These are phyloP conservation scores for Synanceia verrucosa DNA, from an alignment of 2,797 vertebrate genomes.

Conservation along the genomic window DNA sequence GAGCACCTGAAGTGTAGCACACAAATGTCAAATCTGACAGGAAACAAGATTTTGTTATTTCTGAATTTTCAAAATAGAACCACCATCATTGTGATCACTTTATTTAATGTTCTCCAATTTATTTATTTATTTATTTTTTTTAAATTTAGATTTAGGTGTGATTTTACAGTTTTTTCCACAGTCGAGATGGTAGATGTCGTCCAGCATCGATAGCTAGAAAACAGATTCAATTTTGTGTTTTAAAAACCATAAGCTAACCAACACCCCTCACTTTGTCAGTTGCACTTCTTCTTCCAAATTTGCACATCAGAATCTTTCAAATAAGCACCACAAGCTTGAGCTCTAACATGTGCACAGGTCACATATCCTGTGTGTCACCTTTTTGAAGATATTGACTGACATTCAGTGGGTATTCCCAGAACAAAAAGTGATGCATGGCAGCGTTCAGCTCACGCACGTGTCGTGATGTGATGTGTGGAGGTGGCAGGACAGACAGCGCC, in stretches of 20 bases:
- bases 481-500: constrained; percentile 49
- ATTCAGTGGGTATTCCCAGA: constrained; percentile 54
- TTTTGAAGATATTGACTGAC: constrained; percentile 63
- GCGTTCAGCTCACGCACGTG: constrained; percentile 51
- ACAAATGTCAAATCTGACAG: constrained; percentile 44
- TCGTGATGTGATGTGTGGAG: constrained; percentile 46
- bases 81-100: background rate
- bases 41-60: constrained; percentile 32
- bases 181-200: constrained; percentile 1
- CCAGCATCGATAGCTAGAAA: background rate
- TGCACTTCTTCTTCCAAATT: constrained; percentile 41
- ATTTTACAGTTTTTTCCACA: constrained; percentile 8
- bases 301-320: constrained; percentile 56
- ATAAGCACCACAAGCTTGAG: constrained; percentile 26
- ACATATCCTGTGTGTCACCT: constrained; percentile 59
- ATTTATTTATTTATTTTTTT: background rate
- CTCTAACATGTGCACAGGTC: constrained; percentile 54
- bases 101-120: background rate
- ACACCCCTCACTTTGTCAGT: constrained; percentile 42
- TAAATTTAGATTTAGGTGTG: background rate
- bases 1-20: constrained; percentile 39
- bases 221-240: constrained; percentile 21
- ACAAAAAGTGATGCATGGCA: constrained; percentile 52
- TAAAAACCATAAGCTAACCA: constrained; percentile 18
- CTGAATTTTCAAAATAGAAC: constrained; percentile 5